Conservation (phyloP, 2,113 vertebrate species). For the Delphinus delphis region DNA sequence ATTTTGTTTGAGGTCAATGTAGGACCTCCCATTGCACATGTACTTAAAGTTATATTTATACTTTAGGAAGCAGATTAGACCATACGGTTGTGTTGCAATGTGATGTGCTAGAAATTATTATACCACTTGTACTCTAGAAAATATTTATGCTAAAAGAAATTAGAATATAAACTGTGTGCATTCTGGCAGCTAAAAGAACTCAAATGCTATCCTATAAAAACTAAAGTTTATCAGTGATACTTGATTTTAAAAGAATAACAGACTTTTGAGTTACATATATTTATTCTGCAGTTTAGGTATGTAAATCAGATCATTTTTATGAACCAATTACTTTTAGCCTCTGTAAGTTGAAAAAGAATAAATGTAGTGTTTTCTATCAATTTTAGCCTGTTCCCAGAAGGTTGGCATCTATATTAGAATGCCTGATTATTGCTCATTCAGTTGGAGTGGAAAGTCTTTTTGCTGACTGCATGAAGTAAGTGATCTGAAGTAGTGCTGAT, state of each 20-base stretch:
- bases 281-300: constrained; percentile 19
- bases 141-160: not conserved
- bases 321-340: constrained; percentile 34
- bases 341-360: constrained; percentile 51
- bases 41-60: constrained; percentile 31
- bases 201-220: constrained; percentile 30
- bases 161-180: not conserved
- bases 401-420: constrained; percentile 90
- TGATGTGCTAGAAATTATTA: constrained; percentile 40
- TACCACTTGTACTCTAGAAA: not conserved
- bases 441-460: constrained; percentile 90
- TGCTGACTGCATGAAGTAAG: constrained; percentile 91
- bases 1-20: constrained; percentile 7
- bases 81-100: not conserved
- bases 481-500: constrained; percentile 62
- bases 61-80: constrained; percentile 17
- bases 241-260: constrained; percentile 35
- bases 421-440: constrained; percentile 92
- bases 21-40: not conserved
- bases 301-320: constrained; percentile 46
- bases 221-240: constrained; percentile 16
- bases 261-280: not conserved
- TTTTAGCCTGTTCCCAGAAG: constrained; percentile 89
- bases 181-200: constrained; percentile 22
- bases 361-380: constrained; percentile 68